Evolutionary conservation across 2,888 invertebrate genomes (phyloP), one percentile per base, ranked within the genome.

Genomic region (Argyresthia goedartella): DNA sequence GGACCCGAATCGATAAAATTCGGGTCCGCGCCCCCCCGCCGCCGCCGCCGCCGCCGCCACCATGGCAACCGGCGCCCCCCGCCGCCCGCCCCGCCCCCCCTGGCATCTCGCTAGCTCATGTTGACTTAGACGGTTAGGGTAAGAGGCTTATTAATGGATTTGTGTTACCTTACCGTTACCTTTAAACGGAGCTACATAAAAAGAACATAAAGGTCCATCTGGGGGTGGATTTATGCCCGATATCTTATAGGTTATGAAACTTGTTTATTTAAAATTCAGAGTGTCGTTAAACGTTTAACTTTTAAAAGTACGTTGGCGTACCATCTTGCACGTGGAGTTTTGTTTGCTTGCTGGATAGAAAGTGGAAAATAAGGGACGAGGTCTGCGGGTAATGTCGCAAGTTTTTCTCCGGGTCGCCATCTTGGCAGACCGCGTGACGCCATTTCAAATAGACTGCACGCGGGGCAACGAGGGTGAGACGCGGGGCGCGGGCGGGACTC

Each of bases 91-190:
- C 41, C 50, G 64, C 57, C 64, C 72, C 57, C 70, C 55, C 67
- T 70, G 66, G 73, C 73, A 81, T 77, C 81, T 57, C 69, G 73
- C 76, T 75, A 78, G 82, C 75, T 80, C 78, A 80, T 85, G 85
- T 85, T 85, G 85, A 85, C 85, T 85, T 79, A 84, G 85, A 86
- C 81, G 85, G 79, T 85, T 85, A 81, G 85, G 80, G 85, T 84
- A 86, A 85, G 82, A 84, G 82, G 82, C 81, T 85, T 85, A 86
- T 81, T 85, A 86, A 85, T 85, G 85, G 82, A 81, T 81, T 85
- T 81, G 80, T 81, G 77, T 81, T 80, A 73, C 78, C 74, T 69
- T 67, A 63, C 65, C 66, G 69, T 73, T 72, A 71, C 69, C 68
- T 71, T 67, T 65, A 69, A 67, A 66, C 66, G 60, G 58, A 58